These are phyloP conservation scores for Rhagonycha fulva DNA, from an alignment of 2,888 invertebrate species.

Conservation along the genomic window DNA sequence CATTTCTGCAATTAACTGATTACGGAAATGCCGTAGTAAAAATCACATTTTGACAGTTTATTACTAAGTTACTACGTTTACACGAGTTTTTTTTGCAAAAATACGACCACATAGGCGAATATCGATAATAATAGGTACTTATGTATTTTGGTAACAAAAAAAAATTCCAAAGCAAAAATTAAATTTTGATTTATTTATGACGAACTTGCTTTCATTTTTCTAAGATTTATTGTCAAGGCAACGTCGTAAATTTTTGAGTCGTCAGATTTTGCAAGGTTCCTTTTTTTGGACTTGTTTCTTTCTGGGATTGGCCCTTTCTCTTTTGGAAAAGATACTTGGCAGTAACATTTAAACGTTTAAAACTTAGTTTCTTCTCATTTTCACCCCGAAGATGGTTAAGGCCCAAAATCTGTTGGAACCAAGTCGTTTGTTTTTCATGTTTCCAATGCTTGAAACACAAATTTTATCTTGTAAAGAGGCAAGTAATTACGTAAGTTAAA, in stretches of 20 bases:
- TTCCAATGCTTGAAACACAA: background rate
- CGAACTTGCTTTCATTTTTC: background rate
- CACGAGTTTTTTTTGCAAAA: too few relatives aligned
- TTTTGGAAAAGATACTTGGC: background rate
- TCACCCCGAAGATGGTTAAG: background rate
- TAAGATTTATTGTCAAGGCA: background rate
- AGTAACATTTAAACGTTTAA: background rate
- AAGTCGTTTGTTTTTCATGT: background rate
- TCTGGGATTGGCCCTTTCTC: background rate
- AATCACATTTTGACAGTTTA: too few relatives aligned
- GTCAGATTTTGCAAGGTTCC: background rate
- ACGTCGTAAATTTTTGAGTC: background rate
- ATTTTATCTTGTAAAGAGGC: background rate
- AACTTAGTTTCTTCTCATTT: background rate
- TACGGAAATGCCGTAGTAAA: too few relatives aligned
- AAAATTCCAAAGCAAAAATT: background rate
- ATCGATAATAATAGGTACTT: background rate
- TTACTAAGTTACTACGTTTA: too few relatives aligned
- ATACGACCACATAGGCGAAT: too few relatives aligned
- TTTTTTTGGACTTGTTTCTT: background rate
- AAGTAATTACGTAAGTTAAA: background rate
- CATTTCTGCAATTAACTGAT: background rate
- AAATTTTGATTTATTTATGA: background rate
- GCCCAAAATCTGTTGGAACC: background rate
- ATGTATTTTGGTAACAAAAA: background rate